Percentiles rank a stretch among this genome's conserved stretches.
Evolutionary conservation across 2,888 invertebrate genomes (phyloP).

Genomic region (Pegoplata infirma): DNA sequence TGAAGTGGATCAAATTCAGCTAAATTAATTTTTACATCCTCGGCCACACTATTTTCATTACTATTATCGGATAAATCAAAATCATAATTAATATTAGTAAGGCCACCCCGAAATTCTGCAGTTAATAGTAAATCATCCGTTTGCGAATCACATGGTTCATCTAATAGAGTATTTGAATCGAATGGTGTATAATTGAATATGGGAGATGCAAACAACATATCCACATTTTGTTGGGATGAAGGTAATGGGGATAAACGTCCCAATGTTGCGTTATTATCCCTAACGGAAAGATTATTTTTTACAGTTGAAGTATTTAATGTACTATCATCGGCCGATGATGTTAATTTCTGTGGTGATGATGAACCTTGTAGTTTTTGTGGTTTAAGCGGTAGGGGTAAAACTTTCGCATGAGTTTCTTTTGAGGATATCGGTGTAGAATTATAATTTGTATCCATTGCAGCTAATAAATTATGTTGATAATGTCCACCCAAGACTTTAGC

Average conservation of each 20-base stretch:
- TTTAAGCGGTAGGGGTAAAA: conserved; percentile 47
- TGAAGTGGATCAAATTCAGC: conserved; percentile 77
- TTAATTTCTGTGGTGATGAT: conserved; percentile 18
- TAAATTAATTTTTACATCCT: conserved; percentile 76
- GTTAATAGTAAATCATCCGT: conserved; percentile 80
- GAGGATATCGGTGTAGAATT: conserved; percentile 12
- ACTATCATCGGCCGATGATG: conserved; percentile 41
- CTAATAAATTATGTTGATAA: conserved; percentile 73
- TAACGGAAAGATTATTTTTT: conserved; percentile 67
- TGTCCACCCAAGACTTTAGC: conserved; percentile 67
- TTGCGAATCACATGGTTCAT: conserved; percentile 40
- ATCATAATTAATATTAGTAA: conserved; percentile 87
- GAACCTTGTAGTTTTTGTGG: conserved; percentile 43
- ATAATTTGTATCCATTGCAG: conserved; percentile 64
- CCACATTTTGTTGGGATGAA: conserved; percentile 71
- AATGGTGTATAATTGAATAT: conserved; percentile 79
- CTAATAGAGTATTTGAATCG: conserved; percentile 39
- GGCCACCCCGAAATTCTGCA: conserved; percentile 81
- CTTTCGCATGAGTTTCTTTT: conserved; percentile 32
- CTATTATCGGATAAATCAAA: conserved; percentile 87
- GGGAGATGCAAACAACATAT: conserved; percentile 81
- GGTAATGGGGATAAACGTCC: conserved; percentile 70
- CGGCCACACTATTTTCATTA: conserved; percentile 85
- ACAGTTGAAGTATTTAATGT: conserved; percentile 20
- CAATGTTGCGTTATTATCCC: conserved; percentile 65